Conservation (phyloP, 1,140 invertebrate species). For the Lepidurus packardi region DNA sequence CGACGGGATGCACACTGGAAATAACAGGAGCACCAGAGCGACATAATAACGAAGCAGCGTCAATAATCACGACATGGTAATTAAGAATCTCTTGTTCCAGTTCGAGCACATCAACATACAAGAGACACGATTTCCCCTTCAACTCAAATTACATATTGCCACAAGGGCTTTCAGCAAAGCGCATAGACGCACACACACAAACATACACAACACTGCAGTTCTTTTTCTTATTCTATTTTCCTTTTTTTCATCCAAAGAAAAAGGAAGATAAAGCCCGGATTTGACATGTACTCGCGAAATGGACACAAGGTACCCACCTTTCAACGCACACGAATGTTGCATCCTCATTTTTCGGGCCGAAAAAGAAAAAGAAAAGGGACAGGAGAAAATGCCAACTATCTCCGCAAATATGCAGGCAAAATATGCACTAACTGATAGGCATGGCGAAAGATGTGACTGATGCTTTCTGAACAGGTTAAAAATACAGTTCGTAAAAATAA, state of each 20-base stretch:
- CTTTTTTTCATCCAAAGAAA: too few relatives aligned
- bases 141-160: background rate
- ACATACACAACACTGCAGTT: background rate
- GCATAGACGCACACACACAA: background rate
- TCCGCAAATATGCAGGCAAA: too few relatives aligned
- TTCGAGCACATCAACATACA: background rate
- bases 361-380: too few relatives aligned
- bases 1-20: background rate
- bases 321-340: too few relatives aligned
- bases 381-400: too few relatives aligned
- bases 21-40: background rate
- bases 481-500: background rate
- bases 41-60: background rate
- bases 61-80: conserved; percentile 19
- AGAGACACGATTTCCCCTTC: background rate
- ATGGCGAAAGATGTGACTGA: background rate
- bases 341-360: too few relatives aligned
- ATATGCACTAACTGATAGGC: too few relatives aligned
- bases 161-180: background rate
- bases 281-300: too few relatives aligned
- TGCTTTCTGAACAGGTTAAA: background rate
- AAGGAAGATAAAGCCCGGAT: too few relatives aligned
- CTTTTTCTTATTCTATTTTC: background rate
- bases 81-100: conserved; percentile 22
- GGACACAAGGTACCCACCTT: too few relatives aligned